Conservation (phyloP, 2,797 vertebrate species). For the Hypotaenidia okinawae region DNA sequence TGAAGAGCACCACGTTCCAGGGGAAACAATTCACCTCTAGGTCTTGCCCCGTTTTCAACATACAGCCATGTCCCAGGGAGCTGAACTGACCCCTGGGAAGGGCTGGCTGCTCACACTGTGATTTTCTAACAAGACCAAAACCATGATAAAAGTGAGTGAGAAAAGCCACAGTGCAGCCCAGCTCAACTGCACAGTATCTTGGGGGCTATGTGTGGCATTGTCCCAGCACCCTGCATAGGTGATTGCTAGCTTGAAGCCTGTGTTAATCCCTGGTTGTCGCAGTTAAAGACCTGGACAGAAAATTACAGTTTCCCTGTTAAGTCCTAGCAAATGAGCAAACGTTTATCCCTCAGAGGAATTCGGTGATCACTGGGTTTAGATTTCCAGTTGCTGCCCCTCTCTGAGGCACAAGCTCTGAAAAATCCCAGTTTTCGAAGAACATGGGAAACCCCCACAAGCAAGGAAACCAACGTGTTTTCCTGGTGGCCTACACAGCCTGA, state of each 20-base stretch:
- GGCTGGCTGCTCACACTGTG: not conserved
- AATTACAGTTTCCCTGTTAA: not conserved
- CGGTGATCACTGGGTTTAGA: not conserved
- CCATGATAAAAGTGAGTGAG: not conserved
- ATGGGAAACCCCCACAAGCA: not conserved
- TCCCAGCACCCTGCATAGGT: not conserved
- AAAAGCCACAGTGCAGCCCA: not conserved
- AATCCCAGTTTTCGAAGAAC: not conserved
- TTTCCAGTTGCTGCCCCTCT: not conserved
- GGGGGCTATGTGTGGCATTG: not conserved
- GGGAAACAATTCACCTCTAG: not conserved
- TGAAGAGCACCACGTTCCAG: not conserved
- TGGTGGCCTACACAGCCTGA: not conserved
- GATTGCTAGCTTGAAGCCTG: not conserved
- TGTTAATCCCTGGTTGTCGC: not conserved
- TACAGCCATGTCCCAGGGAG: rapidly evolving
- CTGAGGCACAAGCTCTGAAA: not conserved
- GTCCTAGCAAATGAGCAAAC: not conserved
- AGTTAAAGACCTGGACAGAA: not conserved
- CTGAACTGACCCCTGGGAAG: not conserved
- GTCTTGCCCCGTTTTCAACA: not conserved
- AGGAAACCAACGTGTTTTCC: not conserved
- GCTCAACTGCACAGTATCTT: not conserved
- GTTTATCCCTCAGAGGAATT: not conserved
- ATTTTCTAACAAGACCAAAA: not conserved